These are phyloP conservation scores for Rostratula benghalensis DNA, from an alignment of 2,113 vertebrate genomes.

Conservation along the genomic window DNA sequence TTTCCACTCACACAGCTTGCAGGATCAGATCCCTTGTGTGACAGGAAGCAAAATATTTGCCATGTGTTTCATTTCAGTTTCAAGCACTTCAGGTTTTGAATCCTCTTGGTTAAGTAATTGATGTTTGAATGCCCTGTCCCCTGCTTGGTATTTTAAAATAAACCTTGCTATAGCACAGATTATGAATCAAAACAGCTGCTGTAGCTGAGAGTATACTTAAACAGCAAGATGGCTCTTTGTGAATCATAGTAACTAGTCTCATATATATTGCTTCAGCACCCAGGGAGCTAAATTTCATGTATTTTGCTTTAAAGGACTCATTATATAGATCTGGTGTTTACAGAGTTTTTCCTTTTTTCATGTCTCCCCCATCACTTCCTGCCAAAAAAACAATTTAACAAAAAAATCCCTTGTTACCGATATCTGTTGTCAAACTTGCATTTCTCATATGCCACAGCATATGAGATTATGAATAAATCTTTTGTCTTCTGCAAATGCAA, in stretches of 20 bases:
- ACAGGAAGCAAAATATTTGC: slow-evolving; percentile 57
- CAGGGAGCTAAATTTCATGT: slow-evolving; percentile 1
- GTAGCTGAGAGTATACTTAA: slow-evolving; percentile 2
- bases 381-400: background rate
- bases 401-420: background rate
- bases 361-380: background rate
- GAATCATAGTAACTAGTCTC: background rate
- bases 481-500: slow-evolving; percentile 38
- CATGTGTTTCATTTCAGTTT: slow-evolving; percentile 58
- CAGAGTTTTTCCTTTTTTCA: background rate
- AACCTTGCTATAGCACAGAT: slow-evolving; percentile 51
- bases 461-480: slow-evolving; percentile 31
- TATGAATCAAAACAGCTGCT: slow-evolving; percentile 56
- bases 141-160: slow-evolving; percentile 68
- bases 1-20: background rate
- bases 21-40: background rate
- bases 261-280: background rate
- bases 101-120: slow-evolving; percentile 54
- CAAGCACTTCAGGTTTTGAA: slow-evolving; percentile 56
- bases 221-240: slow-evolving; percentile 12
- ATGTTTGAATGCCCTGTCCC: slow-evolving; percentile 52
- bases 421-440: slow-evolving; percentile 25
- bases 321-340: slow-evolving; percentile 26
- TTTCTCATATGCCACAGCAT: slow-evolving; percentile 22
- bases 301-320: slow-evolving; percentile 11